These are phyloP conservation scores for Apostichopus californicus DNA, from an alignment of 35 echinoderm and acorn worm species.

Conservation along the genomic window DNA sequence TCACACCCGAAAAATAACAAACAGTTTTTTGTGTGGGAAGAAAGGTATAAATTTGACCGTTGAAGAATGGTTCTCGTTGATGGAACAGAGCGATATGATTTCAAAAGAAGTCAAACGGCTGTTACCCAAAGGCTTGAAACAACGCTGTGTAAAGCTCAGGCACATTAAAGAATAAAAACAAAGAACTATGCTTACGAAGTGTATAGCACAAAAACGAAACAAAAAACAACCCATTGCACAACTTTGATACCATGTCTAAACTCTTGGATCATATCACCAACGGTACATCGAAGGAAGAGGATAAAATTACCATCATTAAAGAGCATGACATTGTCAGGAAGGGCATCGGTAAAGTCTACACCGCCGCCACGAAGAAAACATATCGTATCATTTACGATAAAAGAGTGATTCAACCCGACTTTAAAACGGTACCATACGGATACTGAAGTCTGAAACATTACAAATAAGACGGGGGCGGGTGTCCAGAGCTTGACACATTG, in stretches of 20 bases:
- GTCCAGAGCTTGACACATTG: too few species aligned
- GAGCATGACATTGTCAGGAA: neutral
- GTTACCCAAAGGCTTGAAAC: neutral
- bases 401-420: neutral
- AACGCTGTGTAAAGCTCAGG: neutral
- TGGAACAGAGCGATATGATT: neutral
- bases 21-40: too few species aligned
- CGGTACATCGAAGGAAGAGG: neutral
- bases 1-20: too few species aligned
- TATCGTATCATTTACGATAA: neutral
- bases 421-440: neutral
- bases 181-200: slow-evolving; percentile 57
- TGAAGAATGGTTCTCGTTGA: neutral
- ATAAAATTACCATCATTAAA: neutral
- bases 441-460: neutral
- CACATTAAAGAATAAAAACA: neutral
- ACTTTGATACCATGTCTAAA: slow-evolving; percentile 29
- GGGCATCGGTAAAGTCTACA: neutral
- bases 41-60: neutral
- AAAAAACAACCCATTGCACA: neutral
- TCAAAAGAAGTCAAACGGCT: neutral
- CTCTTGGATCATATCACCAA: neutral
- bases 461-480: too few species aligned
- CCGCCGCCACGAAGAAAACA: neutral
- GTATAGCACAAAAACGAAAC: neutral